Conservation (phyloP, 2,888 invertebrate species). For the Drosophila incognita region DNA sequence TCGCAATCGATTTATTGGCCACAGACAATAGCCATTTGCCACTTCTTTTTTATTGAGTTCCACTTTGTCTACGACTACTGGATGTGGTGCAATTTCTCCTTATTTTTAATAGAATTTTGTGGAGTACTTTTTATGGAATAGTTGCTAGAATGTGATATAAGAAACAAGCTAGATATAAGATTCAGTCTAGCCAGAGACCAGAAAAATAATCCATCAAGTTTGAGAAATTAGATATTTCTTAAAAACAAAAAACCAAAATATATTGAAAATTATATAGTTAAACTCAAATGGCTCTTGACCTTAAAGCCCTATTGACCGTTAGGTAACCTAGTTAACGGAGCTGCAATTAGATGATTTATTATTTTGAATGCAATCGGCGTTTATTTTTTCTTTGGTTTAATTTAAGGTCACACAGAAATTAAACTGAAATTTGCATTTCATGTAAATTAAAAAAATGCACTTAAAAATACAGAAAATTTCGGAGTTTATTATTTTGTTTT, state of each 20-base stretch:
- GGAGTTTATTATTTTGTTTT: conserved; percentile 3
- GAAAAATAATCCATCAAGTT: background rate
- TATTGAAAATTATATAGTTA: background rate
- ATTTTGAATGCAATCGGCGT: conserved; percentile 31
- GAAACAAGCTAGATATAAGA: background rate
- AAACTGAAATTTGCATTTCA: conserved; percentile 32
- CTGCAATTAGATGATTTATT: conserved; percentile 59
- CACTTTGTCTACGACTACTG: background rate
- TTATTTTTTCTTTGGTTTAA: conserved; percentile 11
- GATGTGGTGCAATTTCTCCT: background rate
- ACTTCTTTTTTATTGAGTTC: conserved; percentile 12
- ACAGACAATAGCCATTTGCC: conserved; percentile 32
- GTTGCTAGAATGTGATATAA: background rate
- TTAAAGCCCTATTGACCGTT: conserved; percentile 20
- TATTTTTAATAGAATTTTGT: background rate
- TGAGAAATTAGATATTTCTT: background rate
- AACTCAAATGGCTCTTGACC: conserved; percentile 21
- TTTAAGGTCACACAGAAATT: conserved; percentile 35
- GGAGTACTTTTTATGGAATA: background rate
- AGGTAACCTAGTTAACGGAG: conserved; percentile 39
- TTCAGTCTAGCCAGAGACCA: background rate
- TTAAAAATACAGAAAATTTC: conserved; percentile 5
- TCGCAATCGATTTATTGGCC: conserved; percentile 23
- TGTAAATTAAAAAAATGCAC: conserved; percentile 11
- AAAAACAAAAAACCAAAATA: too few species aligned